Conservation (phyloP, 2,797 vertebrate species). For the Gallinago stenura region DNA sequence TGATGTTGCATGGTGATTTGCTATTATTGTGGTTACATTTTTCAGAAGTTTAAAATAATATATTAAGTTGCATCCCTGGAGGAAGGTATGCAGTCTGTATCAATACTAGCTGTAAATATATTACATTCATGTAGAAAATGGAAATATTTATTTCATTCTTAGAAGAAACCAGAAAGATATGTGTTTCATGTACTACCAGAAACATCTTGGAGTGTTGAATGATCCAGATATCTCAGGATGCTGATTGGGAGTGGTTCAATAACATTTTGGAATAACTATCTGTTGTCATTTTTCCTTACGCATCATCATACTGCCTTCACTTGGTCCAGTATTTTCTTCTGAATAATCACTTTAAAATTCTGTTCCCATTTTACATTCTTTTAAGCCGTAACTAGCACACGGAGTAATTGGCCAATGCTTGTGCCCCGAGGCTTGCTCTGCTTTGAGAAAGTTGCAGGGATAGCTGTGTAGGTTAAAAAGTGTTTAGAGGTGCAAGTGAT, state of each 20-base stretch:
- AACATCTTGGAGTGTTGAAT: background rate
- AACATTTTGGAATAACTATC: background rate
- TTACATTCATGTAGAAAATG: background rate
- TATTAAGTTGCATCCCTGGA: background rate
- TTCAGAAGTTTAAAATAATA: background rate
- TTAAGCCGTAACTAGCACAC: rapidly evolving
- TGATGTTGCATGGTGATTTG: background rate
- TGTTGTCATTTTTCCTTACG: background rate
- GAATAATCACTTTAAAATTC: background rate
- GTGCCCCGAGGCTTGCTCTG: background rate
- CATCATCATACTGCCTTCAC: background rate
- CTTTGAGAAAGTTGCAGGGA: background rate
- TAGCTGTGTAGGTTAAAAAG: background rate
- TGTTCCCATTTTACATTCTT: background rate
- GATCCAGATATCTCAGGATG: background rate
- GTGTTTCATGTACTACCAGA: background rate
- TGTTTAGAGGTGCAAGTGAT: background rate
- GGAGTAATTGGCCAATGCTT: background rate
- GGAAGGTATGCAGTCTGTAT: background rate
- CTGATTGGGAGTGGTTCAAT: background rate
- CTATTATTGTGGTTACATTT: background rate
- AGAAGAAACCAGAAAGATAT: background rate
- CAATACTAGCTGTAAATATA: background rate
- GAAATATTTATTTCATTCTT: background rate
- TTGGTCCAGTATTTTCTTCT: background rate